Conservation (phyloP, 1,140 invertebrate genomes). For the Euschistus heros region DNA sequence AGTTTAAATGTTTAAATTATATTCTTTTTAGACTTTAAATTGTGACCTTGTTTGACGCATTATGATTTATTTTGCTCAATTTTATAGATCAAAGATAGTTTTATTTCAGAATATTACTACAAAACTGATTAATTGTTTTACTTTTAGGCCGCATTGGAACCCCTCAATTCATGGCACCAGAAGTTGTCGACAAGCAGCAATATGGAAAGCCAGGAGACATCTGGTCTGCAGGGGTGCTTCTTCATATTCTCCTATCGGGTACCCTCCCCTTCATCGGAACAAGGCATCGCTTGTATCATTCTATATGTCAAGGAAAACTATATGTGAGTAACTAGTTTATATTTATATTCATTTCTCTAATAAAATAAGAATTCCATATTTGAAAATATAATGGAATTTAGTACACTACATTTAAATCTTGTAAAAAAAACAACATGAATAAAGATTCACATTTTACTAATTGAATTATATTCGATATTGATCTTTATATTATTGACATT, state of each 20-base stretch:
- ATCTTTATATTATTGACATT: no score
- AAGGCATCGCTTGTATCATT: constrained; percentile 78
- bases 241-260: constrained; percentile 88
- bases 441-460: not conserved
- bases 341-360: no score
- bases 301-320: constrained; percentile 74
- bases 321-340: constrained; percentile 47
- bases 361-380: not conserved
- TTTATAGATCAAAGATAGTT: no score
- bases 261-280: constrained; percentile 90
- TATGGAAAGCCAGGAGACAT: constrained; percentile 96
- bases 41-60: no score
- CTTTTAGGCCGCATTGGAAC: constrained; percentile 77
- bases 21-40: no score
- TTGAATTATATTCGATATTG: not conserved
- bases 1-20: no score
- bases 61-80: no score
- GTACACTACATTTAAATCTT: no score
- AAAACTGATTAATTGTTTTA: no score
- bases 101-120: not conserved
- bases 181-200: constrained; percentile 78
- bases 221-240: constrained; percentile 89
- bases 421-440: not conserved
- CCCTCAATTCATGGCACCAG: constrained; percentile 94
- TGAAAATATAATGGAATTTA: not conserved